Evolutionary conservation across 1,140 invertebrate species (phyloP), one percentile per base, ranked within the genome.

Genomic region (Meteorus sp.): DNA sequence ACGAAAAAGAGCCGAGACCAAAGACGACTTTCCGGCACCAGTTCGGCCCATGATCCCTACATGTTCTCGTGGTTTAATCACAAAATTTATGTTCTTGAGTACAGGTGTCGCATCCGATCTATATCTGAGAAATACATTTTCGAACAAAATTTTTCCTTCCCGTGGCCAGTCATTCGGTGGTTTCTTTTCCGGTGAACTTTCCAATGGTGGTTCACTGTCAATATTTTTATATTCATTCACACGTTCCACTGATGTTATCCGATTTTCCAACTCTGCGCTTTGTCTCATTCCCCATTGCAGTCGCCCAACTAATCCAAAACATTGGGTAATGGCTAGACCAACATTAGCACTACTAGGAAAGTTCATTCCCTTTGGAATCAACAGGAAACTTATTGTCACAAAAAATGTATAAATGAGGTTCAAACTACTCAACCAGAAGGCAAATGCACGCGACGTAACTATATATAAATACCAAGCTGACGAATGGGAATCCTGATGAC

Each of bases 181-280:
- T 65, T 88, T 87, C 66, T 87, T 86, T 2, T 85, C 84, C 0
- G 82, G 79, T 13, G 70, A 70, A 15, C 86, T 86, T 55, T 87
- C 83, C 1, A 88, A 71, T 1, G 86, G 81, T 2, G 85, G 84
- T 74, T 94, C 92, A 20, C 85, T 83, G 25, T 75, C 23, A 72
- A 90, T 60, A 74, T 83, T 67, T 72, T 74, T 87, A 72, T 92
- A 95, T 71, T 95, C 89, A 0, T 91, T 65, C 1, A 94, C 84
- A 27, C 93, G 80, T 73, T 95, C 92, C 0, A 95, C 91, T n/a
- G 86, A 91, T 1, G 90, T 94, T 90, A 95, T 94, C 73, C 94
- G 87, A 69, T 91, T 92, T 66, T 92, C 89, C 2, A 91, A 74
- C 70, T 93, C 89, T 0, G 93, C 90, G 9, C 90, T 92, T 67